Evolutionary conservation across 2,888 invertebrate genomes (phyloP).

Genomic region (Apantesis nais): DNA sequence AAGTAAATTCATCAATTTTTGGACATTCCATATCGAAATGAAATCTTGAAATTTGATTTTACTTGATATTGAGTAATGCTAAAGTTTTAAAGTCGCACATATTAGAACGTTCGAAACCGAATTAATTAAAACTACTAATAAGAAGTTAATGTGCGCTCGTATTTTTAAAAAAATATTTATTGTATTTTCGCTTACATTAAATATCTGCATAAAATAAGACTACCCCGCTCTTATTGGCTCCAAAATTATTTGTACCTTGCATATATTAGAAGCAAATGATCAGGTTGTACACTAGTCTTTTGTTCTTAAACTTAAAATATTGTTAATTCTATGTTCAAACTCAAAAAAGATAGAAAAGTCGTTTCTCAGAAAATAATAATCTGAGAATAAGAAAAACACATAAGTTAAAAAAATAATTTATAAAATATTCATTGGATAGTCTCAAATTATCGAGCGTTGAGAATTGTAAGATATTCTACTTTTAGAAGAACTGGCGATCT

Average conservation of each 20-base stretch:
- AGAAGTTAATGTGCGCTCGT: no score
- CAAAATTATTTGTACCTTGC: neutral
- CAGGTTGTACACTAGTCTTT: neutral
- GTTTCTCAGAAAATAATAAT: neutral
- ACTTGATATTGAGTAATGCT: no score
- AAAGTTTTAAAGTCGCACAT: no score
- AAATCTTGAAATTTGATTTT: neutral
- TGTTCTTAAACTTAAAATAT: neutral
- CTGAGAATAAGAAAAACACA: constrained; percentile 15
- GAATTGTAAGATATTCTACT: constrained; percentile 35
- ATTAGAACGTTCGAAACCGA: no score
- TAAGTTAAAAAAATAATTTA: constrained; percentile 29
- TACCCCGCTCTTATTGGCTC: neutral
- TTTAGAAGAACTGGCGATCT: constrained; percentile 44
- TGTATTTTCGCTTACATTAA: neutral
- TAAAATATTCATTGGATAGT: constrained; percentile 42
- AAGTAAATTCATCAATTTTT: neutral
- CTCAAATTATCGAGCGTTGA: constrained; percentile 31
- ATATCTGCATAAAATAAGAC: neutral
- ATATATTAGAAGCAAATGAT: neutral
- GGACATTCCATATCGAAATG: neutral
- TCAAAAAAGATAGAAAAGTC: neutral
- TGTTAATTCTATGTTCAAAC: neutral
- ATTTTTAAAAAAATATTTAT: no score
- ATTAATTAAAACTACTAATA: no score